Conservation (phyloP, 2,888 invertebrate genomes). For the Clistopyga incitator region DNA sequence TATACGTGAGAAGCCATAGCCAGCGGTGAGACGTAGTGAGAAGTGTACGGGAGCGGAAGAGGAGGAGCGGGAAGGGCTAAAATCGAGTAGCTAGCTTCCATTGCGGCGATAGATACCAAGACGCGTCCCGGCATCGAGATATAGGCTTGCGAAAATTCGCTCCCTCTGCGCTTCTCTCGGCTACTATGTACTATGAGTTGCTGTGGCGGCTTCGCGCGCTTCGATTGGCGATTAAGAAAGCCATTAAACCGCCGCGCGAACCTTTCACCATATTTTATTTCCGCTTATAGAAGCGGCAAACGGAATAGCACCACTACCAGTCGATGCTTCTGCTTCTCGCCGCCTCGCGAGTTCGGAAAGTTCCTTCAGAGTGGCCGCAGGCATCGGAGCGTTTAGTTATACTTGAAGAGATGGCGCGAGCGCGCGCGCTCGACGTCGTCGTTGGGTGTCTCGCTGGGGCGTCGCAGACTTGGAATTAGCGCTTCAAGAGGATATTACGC, state of each 20-base stretch:
- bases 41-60: neutral
- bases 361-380: slow-evolving; percentile 24
- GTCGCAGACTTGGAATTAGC: slow-evolving; percentile 20
- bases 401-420: neutral
- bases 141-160: slow-evolving; percentile 45
- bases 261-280: slow-evolving; percentile 55
- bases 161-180: slow-evolving; percentile 6
- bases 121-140: slow-evolving; percentile 14
- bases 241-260: slow-evolving; percentile 52
- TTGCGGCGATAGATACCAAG: slow-evolving; percentile 35
- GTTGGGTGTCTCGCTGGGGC: neutral
- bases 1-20: slow-evolving; percentile 28
- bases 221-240: slow-evolving; percentile 57
- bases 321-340: slow-evolving; percentile 31
- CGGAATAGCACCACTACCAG: neutral
- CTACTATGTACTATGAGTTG: slow-evolving; percentile 3
- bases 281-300: slow-evolving; percentile 29
- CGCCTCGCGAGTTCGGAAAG: slow-evolving; percentile 21
- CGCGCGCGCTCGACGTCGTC: slow-evolving; percentile 2
- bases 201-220: slow-evolving; percentile 27
- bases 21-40: neutral
- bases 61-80: slow-evolving; percentile 6
- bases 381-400: slow-evolving; percentile 46
- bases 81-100: slow-evolving; percentile 49
- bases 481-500: slow-evolving; percentile 18